phyloP scores from a whole-genome alignment of 2,113 vertebrate genomes.

The Mobula hypostoma region DNA sequence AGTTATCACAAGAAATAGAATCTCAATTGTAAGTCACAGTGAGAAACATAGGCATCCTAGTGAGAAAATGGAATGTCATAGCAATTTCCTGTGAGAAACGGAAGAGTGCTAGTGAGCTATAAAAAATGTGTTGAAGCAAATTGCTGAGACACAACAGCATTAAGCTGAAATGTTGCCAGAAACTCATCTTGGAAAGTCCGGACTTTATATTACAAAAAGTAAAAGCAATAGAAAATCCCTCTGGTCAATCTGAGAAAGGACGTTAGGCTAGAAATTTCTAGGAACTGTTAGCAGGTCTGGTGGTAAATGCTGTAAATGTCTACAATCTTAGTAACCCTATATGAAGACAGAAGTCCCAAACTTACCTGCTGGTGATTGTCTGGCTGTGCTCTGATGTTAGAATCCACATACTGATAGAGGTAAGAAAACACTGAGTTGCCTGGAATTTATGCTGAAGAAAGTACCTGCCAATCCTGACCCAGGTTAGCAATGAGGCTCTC shows the following conservation, averaged over 20 bases:
- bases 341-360: too few relatives aligned
- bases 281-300: too few relatives aligned
- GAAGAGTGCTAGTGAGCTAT: neutral
- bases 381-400: too few relatives aligned
- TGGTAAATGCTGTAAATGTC: too few relatives aligned
- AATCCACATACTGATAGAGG: too few relatives aligned
- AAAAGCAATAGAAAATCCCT: neutral
- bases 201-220: neutral
- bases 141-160: neutral
- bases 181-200: neutral
- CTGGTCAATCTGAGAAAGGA: neutral
- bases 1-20: neutral
- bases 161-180: neutral
- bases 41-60: neutral
- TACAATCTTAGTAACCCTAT: too few relatives aligned
- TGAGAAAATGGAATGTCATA: neutral
- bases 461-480: too few relatives aligned
- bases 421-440: too few relatives aligned
- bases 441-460: too few relatives aligned
- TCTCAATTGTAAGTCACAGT: slow-evolving; percentile 18
- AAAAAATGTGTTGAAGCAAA: slow-evolving; percentile 29
- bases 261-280: neutral
- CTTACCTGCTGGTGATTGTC: too few relatives aligned
- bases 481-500: too few relatives aligned
- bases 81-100: slow-evolving; percentile 27